Evolutionary conservation across 2,888 invertebrate genomes (phyloP).

Genomic region (Folsomia candida): DNA sequence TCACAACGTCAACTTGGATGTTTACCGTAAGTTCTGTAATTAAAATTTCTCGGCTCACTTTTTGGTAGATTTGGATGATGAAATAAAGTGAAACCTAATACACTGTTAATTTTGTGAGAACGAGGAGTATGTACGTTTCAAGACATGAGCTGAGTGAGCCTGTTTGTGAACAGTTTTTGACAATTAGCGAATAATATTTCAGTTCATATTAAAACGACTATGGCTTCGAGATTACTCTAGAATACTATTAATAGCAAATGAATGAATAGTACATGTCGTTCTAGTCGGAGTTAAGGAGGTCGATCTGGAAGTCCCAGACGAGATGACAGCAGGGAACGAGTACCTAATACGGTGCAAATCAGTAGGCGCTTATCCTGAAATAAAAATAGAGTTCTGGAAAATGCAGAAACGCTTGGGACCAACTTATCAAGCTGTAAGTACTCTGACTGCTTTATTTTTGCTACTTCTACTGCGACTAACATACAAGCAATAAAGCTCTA

Average conservation of each 20-base stretch:
- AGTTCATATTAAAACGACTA: too few species aligned
- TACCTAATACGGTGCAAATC: slow-evolving; percentile 43
- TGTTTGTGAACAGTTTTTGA: neutral
- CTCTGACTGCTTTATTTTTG: too few species aligned
- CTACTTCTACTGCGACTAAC: too few species aligned
- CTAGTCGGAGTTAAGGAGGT: slow-evolving; percentile 46
- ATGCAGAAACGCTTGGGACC: slow-evolving; percentile 46
- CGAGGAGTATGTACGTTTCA: neutral
- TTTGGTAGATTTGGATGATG: too few species aligned
- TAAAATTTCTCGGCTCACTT: too few species aligned
- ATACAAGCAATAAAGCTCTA: too few species aligned
- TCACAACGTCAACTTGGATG: slow-evolving; percentile 73
- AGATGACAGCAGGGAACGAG: slow-evolving; percentile 46
- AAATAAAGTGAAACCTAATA: too few species aligned
- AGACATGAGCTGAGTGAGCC: too few species aligned
- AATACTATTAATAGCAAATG: too few species aligned
- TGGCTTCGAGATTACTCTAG: too few species aligned
- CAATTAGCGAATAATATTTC: too few species aligned
- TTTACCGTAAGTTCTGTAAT: slow-evolving; percentile 60
- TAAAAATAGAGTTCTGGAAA: slow-evolving; percentile 49
- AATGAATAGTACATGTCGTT: neutral
- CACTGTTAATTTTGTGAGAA: neutral
- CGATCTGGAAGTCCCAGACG: slow-evolving; percentile 46
- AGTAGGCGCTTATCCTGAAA: slow-evolving; percentile 45
- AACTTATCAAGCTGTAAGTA: slow-evolving; percentile 48